Evolutionary conservation across 2,113 vertebrate species (phyloP), one percentile per base, ranked within the genome.

Genomic region (Suricata suricatta): DNA sequence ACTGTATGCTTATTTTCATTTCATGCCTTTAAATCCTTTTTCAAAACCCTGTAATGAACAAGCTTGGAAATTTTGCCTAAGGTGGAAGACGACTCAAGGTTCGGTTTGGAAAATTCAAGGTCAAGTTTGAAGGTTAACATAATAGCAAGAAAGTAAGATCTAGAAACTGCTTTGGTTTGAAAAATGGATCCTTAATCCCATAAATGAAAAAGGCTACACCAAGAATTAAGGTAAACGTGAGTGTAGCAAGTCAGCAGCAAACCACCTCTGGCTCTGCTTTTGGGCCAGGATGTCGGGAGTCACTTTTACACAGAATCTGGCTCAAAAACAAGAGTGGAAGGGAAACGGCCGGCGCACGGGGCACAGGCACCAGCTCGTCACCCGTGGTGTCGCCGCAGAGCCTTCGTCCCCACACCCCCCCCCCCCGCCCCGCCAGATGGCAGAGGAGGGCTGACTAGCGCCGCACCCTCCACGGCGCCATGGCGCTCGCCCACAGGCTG

Each of bases 401-500:
- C 50, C 50, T 52, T 52, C 23, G 19, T n/a, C 31, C 38, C 15
- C 6, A 41, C 41, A 41, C 41, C 5, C 6, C 44, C 44, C 44
- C 1, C 44, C 44, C 44, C 1, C 44, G 8, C 44, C 44, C 82
- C 33, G 4, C 81, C 25, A 12, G 8, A 1, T 0, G 33, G 29
- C 63, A 23, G 1, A 8, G 12, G 15, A 60, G 11, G 27, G 12
- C 85, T 79, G 69, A 41, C 7, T 1, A 0, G 0, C 0, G 27
- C 19, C 0, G 0, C 0, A 7, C 29, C 52, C 77, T 31, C 7
- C 9, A 2, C 15, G 29, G 89, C 44, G 41, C 81, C 2, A 1
- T 17, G 17, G 47, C 27, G 1, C 76, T 64, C 8, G 13, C 57
- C 5, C 1, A 23, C 14, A 1, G 54, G 54, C 17, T 5, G 14